Conservation (phyloP, 2,113 vertebrate genomes). For the Phylloscopus whistleri region DNA sequence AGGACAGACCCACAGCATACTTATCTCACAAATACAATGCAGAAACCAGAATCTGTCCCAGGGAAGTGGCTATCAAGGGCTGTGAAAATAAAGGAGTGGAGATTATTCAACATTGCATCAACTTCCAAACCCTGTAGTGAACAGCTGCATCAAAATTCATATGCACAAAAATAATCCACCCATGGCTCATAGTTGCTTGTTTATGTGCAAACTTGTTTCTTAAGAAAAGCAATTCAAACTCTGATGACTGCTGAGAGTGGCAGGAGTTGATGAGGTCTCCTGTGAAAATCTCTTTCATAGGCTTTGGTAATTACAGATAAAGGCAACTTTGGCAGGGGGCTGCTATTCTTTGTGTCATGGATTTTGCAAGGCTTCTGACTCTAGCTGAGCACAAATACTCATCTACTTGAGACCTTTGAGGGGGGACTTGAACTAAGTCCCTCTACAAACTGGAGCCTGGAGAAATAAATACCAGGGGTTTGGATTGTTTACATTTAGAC, state of each 20-base stretch:
- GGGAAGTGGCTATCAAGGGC: not conserved
- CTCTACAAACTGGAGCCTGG: not conserved
- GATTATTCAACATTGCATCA: not conserved
- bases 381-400: not conserved
- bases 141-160: not conserved
- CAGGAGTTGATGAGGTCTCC: not conserved
- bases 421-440: not conserved
- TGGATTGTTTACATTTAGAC: not conserved
- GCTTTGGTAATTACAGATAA: not conserved
- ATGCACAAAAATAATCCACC: not conserved
- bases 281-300: not conserved
- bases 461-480: conserved; percentile 15
- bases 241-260: not conserved
- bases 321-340: not conserved
- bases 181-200: not conserved
- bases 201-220: not conserved
- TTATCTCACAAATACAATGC: not conserved
- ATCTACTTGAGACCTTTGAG: not conserved
- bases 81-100: not conserved
- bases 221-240: not conserved
- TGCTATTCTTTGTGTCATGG: not conserved
- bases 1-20: not conserved
- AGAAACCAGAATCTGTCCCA: not conserved
- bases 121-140: not conserved
- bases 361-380: not conserved